A percentile compares a stretch with the other conserved stretches of the same genome.
Evolutionary conservation across 1,140 invertebrate species (phyloP).

Genomic region (Theocolax elegans): DNA sequence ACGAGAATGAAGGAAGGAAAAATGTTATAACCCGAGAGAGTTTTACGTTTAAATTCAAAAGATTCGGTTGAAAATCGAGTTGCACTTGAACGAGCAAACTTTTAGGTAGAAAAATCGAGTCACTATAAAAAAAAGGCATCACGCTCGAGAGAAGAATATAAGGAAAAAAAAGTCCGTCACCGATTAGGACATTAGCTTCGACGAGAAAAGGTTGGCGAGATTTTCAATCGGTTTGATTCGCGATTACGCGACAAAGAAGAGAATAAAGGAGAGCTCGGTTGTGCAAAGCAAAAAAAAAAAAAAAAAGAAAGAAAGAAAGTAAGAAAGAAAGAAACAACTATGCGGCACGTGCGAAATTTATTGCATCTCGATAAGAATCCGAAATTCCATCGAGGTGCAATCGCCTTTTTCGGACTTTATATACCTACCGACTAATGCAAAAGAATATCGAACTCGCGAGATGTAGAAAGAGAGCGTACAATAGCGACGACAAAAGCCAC

Average conservation of each 20-base stretch:
- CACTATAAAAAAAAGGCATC: no score
- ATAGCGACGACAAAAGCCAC: no score
- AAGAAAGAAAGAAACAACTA: not conserved
- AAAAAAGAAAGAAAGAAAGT: not conserved
- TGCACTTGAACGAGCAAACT: no score
- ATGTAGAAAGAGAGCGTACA: not conserved
- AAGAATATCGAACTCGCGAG: not conserved
- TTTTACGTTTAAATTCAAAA: no score
- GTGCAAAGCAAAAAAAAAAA: not conserved
- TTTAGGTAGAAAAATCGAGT: no score
- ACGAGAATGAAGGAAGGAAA: no score
- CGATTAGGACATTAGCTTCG: no score
- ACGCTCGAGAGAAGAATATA: no score
- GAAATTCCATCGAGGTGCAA: not conserved
- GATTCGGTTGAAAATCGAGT: no score
- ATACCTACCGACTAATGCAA: not conserved
- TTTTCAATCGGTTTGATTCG: not conserved
- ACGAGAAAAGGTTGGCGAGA: not conserved
- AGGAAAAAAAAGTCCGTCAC: no score
- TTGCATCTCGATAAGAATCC: constrained; percentile 15
- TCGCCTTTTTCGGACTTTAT: not conserved
- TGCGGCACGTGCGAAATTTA: constrained; percentile 12
- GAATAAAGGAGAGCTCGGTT: not conserved
- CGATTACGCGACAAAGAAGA: not conserved
- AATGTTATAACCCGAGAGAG: no score